Conservation (phyloP, 2,113 vertebrate species). For the Oryzias curvinotus region DNA sequence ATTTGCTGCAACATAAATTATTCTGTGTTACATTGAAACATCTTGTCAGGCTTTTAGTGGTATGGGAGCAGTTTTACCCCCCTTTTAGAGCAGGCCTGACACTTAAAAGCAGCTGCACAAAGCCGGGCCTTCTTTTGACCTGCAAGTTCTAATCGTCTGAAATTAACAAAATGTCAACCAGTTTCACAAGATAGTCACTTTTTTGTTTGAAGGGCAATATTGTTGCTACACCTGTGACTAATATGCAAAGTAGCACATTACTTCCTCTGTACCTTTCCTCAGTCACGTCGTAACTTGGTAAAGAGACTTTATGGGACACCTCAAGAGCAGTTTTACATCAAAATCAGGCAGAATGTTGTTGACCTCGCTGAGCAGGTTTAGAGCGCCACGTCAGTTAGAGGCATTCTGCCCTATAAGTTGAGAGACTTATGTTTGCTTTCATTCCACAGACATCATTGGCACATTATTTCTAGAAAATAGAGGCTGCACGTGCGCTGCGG, state of each 20-base stretch:
- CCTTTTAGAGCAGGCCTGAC: too few species aligned
- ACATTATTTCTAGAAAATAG: not conserved
- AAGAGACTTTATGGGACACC: slow-evolving; percentile 45
- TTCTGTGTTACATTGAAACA: too few species aligned
- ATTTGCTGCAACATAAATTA: too few species aligned
- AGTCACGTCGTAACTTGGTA: slow-evolving; percentile 46
- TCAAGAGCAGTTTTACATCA: slow-evolving; percentile 38
- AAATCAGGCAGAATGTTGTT: slow-evolving; percentile 25
- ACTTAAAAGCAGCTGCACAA: too few species aligned
- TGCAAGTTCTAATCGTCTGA: not conserved
- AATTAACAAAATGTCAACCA: slow-evolving; percentile 34
- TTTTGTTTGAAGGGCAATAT: slow-evolving; percentile 64
- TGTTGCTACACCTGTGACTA: slow-evolving; percentile 60
- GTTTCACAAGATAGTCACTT: slow-evolving; percentile 45
- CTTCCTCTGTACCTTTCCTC: slow-evolving; percentile 37
- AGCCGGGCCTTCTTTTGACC: too few species aligned
- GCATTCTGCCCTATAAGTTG: slow-evolving; percentile 13
- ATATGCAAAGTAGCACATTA: slow-evolving; percentile 57
- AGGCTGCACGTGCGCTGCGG: not conserved
- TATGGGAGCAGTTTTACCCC: too few species aligned
- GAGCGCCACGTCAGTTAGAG: not conserved
- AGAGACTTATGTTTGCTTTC: not conserved
- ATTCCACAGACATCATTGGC: not conserved
- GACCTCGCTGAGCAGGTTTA: slow-evolving; percentile 11
- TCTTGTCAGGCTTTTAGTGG: too few species aligned